Conservation (phyloP, 2,113 vertebrate genomes). For the Melanerpes aurifrons region DNA sequence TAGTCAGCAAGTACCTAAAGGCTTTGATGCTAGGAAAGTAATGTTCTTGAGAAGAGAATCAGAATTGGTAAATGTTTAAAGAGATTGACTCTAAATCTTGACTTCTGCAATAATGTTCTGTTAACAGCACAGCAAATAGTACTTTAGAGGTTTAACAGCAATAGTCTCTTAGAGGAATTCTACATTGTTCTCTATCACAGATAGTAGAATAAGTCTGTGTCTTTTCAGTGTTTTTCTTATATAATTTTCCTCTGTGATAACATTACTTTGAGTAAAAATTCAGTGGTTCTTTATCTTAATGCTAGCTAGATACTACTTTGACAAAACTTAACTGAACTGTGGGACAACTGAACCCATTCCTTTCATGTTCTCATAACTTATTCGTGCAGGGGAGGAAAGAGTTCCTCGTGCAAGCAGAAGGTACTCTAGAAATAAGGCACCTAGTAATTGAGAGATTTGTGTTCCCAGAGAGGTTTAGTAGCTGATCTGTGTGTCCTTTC, state of each 20-base stretch:
- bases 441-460: neutral
- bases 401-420: neutral
- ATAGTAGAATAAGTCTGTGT: neutral
- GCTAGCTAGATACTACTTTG: neutral
- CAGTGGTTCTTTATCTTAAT: neutral
- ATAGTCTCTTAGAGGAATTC: neutral
- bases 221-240: neutral
- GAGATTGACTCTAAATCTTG: neutral
- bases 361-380: neutral
- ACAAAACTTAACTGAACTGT: neutral
- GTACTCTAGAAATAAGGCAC: neutral
- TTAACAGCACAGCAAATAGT: neutral
- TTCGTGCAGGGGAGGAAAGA: neutral
- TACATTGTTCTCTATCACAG: neutral
- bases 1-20: neutral
- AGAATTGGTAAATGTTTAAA: neutral
- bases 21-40: neutral
- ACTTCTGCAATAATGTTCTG: neutral
- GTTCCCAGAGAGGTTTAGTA: neutral
- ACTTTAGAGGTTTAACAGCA: neutral
- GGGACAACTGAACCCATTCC: neutral
- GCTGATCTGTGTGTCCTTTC: neutral
- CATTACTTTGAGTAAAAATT: neutral
- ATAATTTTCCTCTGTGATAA: neutral
- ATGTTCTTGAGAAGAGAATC: neutral